Evolutionary conservation across 2,888 invertebrate species (phyloP).

Genomic region (Lycaena phlaeas): DNA sequence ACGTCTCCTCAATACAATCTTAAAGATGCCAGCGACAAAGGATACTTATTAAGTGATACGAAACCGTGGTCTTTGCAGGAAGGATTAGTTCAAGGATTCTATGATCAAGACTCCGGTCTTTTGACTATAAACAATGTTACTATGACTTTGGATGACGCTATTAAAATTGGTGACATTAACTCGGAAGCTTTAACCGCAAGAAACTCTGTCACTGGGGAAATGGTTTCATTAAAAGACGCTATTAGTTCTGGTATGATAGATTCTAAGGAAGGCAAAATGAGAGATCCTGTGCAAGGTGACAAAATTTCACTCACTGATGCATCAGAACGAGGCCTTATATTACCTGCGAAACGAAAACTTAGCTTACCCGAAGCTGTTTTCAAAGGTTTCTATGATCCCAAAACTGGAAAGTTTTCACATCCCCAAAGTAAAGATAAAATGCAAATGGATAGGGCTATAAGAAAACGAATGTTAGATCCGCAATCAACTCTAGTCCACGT

Average conservation of each 20-base stretch:
- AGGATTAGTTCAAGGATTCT: slow-evolving; percentile 85
- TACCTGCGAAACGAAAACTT: slow-evolving; percentile 86
- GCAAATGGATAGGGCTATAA: slow-evolving; percentile 87
- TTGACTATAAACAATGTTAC: slow-evolving; percentile 79
- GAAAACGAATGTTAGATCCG: slow-evolving; percentile 87
- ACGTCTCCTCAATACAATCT: slow-evolving; percentile 80
- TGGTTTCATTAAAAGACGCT: slow-evolving; percentile 85
- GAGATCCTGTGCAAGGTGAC: slow-evolving; percentile 81
- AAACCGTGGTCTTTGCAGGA: slow-evolving; percentile 89
- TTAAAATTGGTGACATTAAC: slow-evolving; percentile 82
- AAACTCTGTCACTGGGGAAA: slow-evolving; percentile 85
- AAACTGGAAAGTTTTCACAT: slow-evolving; percentile 86
- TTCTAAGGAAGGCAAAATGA: slow-evolving; percentile 83
- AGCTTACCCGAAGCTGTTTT: slow-evolving; percentile 92
- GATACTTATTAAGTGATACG: slow-evolving; percentile 83
- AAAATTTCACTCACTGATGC: slow-evolving; percentile 88
- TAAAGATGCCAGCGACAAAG: slow-evolving; percentile 86
- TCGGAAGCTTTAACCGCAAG: slow-evolving; percentile 83
- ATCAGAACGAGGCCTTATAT: slow-evolving; percentile 84
- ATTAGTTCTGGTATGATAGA: slow-evolving; percentile 84
- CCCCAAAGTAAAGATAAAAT: slow-evolving; percentile 85
- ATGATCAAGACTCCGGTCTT: slow-evolving; percentile 81
- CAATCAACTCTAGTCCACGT: slow-evolving; percentile 89
- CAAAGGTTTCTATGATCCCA: slow-evolving; percentile 90
- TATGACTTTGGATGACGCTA: slow-evolving; percentile 82